Percentiles rank a stretch among this genome's conserved stretches.
Evolutionary conservation across 2,888 invertebrate genomes (phyloP).

Genomic region (Diarsia rubi): DNA sequence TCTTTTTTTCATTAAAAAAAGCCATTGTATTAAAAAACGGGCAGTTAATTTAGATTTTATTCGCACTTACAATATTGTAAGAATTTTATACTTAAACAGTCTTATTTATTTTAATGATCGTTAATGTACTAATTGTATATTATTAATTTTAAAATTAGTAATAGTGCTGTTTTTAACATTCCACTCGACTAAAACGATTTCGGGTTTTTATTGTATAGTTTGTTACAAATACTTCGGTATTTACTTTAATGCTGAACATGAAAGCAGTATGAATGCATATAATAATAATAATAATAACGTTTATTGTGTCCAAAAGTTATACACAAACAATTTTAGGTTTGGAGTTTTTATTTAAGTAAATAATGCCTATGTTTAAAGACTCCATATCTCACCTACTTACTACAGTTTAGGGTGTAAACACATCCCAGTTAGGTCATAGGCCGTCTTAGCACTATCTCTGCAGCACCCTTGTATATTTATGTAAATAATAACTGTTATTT

Average conservation of each 20-base stretch:
- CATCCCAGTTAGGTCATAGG: constrained; percentile 23
- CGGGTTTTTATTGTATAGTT: neutral
- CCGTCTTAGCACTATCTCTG: constrained; percentile 28
- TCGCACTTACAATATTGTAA: constrained; percentile 28
- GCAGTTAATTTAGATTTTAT: constrained; percentile 24
- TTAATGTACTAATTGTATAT: constrained; percentile 34
- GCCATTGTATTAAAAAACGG: constrained; percentile 6
- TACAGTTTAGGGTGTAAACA: neutral
- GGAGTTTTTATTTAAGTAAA: no score
- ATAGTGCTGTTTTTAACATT: constrained; percentile 44
- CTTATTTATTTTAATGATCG: constrained; percentile 25
- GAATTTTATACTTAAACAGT: constrained; percentile 21
- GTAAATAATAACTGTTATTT: constrained; percentile 68
- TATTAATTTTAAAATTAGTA: constrained; percentile 17
- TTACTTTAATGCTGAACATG: constrained; percentile 1
- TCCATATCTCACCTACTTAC: constrained; percentile 13
- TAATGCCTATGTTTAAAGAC: no score
- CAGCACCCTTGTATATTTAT: constrained; percentile 64
- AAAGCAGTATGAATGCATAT: constrained; percentile 11
- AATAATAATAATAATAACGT: no score
- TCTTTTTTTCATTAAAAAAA: constrained; percentile 2
- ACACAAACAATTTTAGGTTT: no score
- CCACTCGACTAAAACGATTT: constrained; percentile 32
- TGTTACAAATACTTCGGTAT: constrained; percentile 3
- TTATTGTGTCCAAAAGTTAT: no score